Evolutionary conservation across 2,113 vertebrate genomes (phyloP), one percentile per base, ranked within the genome.

Genomic region (Cyprinodon variegatus): DNA sequence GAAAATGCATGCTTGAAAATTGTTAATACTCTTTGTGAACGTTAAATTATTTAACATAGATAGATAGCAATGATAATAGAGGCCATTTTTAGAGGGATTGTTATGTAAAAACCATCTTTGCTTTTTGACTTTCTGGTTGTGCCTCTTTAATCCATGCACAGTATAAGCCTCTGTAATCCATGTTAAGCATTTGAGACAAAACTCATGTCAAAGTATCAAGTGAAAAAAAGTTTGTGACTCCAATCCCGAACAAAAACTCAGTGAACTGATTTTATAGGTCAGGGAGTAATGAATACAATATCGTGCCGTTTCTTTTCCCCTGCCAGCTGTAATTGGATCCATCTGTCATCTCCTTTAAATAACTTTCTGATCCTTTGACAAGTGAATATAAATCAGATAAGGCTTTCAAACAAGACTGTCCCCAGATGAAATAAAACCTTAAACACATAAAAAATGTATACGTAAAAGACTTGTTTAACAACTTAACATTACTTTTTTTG

Each of bases 331-430:
- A 64, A 70, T 83, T 83, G 61, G 38, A 74, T 65, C 46, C 61
- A 81, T 81, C 69, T 72, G 69, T 78, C 78, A 65, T 20, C 39
- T 41, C 67, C 67, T 43, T 64, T 6, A 22, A 0, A 63, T 48
- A 22, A 20, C 0, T 12, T 74, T 65, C 65, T 77, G 46, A 76
- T 78, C 37, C 41, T 73, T 71, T 48, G 68, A 41, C 17, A 72
- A 17, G 65, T 70, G n/a, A 50, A 64, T 67, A 68, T 13, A 68
- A 76, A 78, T 76, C 7, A 67, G 3, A 20, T 46, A 83, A 22
- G 53, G 50, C 43, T 77, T 64, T 67, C 48, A 59, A 39, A 46
- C 29, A 61, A 60, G 50, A 50, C 2, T 76, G 11, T 61, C 1
- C 61, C 61, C 39, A 20, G 14, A 37, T 12, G 29, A 46, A 22